Percentiles rank a stretch among this genome's conserved stretches.
Conservation (phyloP, 2,113 vertebrate species). For the Lanius collurio region DNA sequence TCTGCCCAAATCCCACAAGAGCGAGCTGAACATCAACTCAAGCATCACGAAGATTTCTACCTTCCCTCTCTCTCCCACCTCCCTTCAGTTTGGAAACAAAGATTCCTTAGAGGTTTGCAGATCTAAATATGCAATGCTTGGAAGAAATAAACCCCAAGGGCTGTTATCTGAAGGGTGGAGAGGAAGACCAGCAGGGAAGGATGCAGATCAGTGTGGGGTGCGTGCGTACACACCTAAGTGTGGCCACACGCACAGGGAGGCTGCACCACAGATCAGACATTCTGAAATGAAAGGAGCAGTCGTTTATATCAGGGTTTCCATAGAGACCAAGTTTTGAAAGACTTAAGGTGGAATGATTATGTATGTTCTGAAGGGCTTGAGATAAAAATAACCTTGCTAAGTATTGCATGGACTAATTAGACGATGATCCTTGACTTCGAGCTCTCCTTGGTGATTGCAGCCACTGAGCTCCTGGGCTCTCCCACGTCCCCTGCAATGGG, state of each 20-base stretch:
- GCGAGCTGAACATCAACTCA: neutral
- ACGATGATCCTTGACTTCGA: neutral
- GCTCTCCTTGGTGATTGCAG: neutral
- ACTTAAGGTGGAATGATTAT: constrained; percentile 54
- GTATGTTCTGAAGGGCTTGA: constrained; percentile 32
- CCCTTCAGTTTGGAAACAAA: neutral
- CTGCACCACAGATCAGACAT: neutral
- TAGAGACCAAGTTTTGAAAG: constrained; percentile 55
- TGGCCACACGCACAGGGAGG: neutral
- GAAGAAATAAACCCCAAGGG: neutral
- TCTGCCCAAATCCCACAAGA: neutral
- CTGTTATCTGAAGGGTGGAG: neutral
- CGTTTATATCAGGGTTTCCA: constrained; percentile 59
- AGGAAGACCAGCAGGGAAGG: neutral
- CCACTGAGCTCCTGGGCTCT: neutral
- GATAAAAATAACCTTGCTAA: constrained; percentile 67
- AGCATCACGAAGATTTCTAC: neutral
- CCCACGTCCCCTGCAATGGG: neutral
- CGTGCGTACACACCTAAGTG: neutral
- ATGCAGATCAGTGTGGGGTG: rapidly evolving
- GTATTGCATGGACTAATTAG: constrained; percentile 26
- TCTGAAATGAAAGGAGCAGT: neutral
- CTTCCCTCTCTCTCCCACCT: neutral
- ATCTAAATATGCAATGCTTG: neutral
- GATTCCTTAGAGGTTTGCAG: neutral